Evolutionary conservation across 2,888 invertebrate genomes (phyloP), one percentile per base, ranked within the genome.

Genomic region (Archaeoteleia sp.): DNA sequence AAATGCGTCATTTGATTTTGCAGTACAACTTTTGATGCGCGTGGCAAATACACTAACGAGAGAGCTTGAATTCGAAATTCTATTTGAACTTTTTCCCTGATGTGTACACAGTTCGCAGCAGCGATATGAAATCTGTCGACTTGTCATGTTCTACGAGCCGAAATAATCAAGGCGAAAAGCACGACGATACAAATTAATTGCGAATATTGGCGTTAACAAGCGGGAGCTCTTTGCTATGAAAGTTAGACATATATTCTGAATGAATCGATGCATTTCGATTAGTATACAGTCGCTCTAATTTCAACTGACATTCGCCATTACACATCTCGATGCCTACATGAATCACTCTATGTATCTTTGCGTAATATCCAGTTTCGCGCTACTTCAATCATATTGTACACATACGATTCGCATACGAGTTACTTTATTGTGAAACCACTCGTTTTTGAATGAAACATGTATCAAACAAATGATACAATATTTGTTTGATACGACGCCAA

Each of bases 281-380:
- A 62, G 42, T 23, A 42, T 35, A 29, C 49, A 49, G 15, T 12
- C 7, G 20, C 35, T 42, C 39, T 58, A 53, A 51, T 48, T 58
- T 53, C 65, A 15, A 29, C 53, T 58, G 46, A 46, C 45, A 42
- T 53, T 53, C n/a, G 57, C 46, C 30, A 58, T 66, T 53, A 53
- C 58, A 53, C 15, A 66, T 55, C 20, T 34, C 46, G 42, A 10
- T 48, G 27, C 40, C 30, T 40, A 13, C 30, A 65, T 57, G 39
- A 57, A 51, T 65, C 54, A 55, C 37, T 14, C 49, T 43, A 49
- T 46, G 55, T 37, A 25, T 62, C 54, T 62, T 45, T 43, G 34
- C 37, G 32, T 61, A 43, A 61, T 61, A 61, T 51, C 43, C 45
- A 61, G 45, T 55, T 55, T 54, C 23, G 40, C 7, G 40, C 39